Evolutionary conservation across 2,888 invertebrate genomes (phyloP), one percentile per base, ranked within the genome.

Genomic region (Stenoptilia bipunctidactyla): DNA sequence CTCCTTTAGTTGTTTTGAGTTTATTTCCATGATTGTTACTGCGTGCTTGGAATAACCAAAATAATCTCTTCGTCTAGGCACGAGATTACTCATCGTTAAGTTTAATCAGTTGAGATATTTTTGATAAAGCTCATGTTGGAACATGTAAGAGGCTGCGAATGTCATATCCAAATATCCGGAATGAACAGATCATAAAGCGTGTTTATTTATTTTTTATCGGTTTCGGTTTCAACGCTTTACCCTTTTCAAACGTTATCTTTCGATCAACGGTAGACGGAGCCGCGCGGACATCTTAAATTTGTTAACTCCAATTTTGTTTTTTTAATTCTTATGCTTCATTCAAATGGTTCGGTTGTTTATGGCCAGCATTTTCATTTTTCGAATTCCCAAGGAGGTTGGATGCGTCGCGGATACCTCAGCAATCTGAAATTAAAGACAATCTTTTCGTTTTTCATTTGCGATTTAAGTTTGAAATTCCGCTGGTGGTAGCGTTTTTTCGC

Each of bases 271-370:
- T 62, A 60, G 58, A 53, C 54, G 20, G 20, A 20, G 20, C 20
- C n/a, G n/a, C n/a, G 57, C 56, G 54, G 58, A 59, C 66, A 63
- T 65, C 71, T 65, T 62, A 77, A 76, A 79, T 82, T 77, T 73
- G 79, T 82, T 72, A 69, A 65, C 58, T 60, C 48, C 52, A 50
- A 52, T 60, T 65, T 73, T 71, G 66, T 66, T 71, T 65, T 79
- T 77, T 74, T 68, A 68, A 69, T 72, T 70, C 66, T 65, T 59
- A 52, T 58, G 60, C 65, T 69, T 75, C 77, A 79, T 82, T 80
- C 80, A 80, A 83, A 83, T 82, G 71, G 72, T 70, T 76, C 60
- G 51, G 76, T 80, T 79, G 83, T 83, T 83, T 83, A 83, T 82
- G 70, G 83, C 64, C 70, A 68, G 72, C 77, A 79, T 83, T 83